phyloP scores from a whole-genome alignment of 2,888 invertebrate species.

The Acrobasis repandana region DNA sequence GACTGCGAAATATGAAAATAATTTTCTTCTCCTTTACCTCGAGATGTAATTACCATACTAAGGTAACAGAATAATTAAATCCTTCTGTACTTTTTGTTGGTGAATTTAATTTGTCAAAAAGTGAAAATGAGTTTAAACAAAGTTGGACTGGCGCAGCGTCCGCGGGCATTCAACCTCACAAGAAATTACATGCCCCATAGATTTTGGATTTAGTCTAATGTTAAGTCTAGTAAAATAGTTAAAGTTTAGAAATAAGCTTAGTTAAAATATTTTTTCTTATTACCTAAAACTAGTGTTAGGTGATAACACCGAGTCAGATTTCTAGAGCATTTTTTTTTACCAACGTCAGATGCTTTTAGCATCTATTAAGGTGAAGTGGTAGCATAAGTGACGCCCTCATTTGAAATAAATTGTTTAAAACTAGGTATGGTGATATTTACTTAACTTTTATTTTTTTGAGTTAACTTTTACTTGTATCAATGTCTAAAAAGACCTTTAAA shows the following conservation, averaged over 20 bases:
- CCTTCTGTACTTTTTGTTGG: conserved; percentile 7
- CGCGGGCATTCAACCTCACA: conserved; percentile 58
- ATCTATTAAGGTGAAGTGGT: too few relatives aligned
- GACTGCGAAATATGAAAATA: not conserved
- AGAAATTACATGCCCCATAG: conserved; percentile 63
- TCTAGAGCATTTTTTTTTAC: too few relatives aligned
- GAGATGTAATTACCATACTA: not conserved
- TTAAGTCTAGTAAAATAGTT: conserved; percentile 36
- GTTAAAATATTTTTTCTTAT: too few relatives aligned
- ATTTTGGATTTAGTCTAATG: conserved; percentile 38
- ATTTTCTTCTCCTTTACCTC: not conserved
- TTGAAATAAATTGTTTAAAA: too few relatives aligned
- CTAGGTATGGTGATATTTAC: too few relatives aligned
- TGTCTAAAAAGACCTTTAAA: too few relatives aligned
- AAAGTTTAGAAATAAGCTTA: conserved; percentile 10
- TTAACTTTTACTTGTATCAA: too few relatives aligned
- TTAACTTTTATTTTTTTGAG: too few relatives aligned
- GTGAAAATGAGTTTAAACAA: conserved; percentile 49
- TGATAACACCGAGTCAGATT: too few relatives aligned
- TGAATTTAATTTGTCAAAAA: conserved; percentile 38
- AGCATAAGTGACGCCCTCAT: too few relatives aligned
- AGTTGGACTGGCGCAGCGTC: conserved; percentile 46
- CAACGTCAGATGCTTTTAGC: too few relatives aligned
- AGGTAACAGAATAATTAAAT: conserved; percentile 18
- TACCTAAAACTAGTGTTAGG: too few relatives aligned